Conservation (phyloP, 2,113 vertebrate genomes). For the Stigmatopora argus region DNA sequence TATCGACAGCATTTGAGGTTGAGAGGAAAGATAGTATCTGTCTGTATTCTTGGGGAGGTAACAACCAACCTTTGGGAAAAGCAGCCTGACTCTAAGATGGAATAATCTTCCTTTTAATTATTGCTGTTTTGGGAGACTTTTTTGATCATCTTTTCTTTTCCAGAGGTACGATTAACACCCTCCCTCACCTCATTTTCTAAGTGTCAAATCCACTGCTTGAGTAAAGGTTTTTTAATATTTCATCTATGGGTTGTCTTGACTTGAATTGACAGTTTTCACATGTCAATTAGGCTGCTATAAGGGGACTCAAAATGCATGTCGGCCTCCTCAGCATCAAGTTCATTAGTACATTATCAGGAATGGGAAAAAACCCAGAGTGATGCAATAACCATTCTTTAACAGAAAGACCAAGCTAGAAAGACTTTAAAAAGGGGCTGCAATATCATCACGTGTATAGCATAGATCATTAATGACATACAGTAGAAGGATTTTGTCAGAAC, state of each 20-base stretch:
- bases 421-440: neutral
- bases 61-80: conserved; percentile 44
- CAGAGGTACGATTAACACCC: conserved; percentile 18
- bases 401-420: conserved; percentile 13
- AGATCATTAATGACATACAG: conserved; percentile 36
- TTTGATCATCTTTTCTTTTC: conserved; percentile 17
- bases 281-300: conserved; percentile 9
- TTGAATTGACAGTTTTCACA: conserved; percentile 8
- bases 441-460: conserved; percentile 28
- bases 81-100: conserved; percentile 34
- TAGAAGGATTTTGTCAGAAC: conserved; percentile 26
- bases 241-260: conserved; percentile 12
- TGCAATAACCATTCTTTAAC: conserved; percentile 6
- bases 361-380: conserved; percentile 3
- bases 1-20: conserved; percentile 55
- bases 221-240: conserved; percentile 33
- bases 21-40: conserved; percentile 52
- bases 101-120: conserved; percentile 31
- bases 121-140: conserved; percentile 19
- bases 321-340: conserved; percentile 2
- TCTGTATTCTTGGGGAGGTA: conserved; percentile 43
- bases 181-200: conserved; percentile 44
- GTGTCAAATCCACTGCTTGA: conserved; percentile 38
- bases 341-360: neutral
- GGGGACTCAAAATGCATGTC: conserved; percentile 16